Conservation (phyloP, 1,140 invertebrate species). For the Aricia agestis region DNA sequence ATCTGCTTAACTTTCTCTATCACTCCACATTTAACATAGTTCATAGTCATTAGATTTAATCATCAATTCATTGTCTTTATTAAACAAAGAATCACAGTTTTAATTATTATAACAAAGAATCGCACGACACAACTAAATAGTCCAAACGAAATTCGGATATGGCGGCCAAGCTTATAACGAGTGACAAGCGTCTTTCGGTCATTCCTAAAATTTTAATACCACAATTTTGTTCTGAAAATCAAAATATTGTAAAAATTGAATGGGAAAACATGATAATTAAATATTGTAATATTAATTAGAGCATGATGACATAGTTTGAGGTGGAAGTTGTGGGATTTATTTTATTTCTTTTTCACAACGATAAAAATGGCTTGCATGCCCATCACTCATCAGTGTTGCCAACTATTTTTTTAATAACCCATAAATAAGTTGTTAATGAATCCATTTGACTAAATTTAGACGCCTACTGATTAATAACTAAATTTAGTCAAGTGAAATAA, state of each 20-base stretch:
- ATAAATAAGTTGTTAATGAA: no score
- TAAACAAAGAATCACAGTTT: slow-evolving; percentile 61
- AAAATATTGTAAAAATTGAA: slow-evolving; percentile 61
- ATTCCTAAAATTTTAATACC: slow-evolving; percentile 56
- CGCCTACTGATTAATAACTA: no score
- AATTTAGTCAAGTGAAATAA: no score
- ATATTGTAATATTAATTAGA: slow-evolving; percentile 55
- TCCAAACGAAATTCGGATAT: slow-evolving; percentile 70
- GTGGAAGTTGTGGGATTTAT: slow-evolving; percentile 60
- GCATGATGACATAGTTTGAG: slow-evolving; percentile 52
- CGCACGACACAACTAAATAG: slow-evolving; percentile 68
- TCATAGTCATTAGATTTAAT: slow-evolving; percentile 54
- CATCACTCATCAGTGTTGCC: slow-evolving; percentile 23
- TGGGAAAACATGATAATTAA: slow-evolving; percentile 51
- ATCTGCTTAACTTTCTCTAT: slow-evolving; percentile 58
- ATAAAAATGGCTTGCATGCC: slow-evolving; percentile 32
- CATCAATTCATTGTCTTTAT: slow-evolving; percentile 59
- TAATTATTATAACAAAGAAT: slow-evolving; percentile 66
- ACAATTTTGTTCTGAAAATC: slow-evolving; percentile 59
- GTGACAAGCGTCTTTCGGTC: slow-evolving; percentile 60
- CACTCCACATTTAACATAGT: slow-evolving; percentile 65
- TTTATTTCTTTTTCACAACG: slow-evolving; percentile 35
- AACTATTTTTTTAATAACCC: background rate
- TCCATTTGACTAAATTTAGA: no score
- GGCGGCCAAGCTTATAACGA: slow-evolving; percentile 67